Percentiles rank a stretch among this genome's conserved stretches.
Evolutionary conservation across 2,888 invertebrate species (phyloP).

Genomic region (Netelia fuscicornis): DNA sequence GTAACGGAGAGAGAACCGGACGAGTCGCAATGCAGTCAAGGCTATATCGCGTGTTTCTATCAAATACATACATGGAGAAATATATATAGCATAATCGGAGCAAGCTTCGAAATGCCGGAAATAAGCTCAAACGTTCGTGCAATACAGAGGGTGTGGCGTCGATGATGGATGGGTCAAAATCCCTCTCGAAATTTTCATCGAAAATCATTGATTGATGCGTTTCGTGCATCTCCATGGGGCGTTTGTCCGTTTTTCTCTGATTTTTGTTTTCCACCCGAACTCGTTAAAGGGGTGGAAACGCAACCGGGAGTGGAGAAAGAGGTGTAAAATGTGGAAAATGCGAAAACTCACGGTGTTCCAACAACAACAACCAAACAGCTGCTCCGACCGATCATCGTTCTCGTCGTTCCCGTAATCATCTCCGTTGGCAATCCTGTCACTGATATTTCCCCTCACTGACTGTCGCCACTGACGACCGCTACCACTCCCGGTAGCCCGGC

Average conservation of each 20-base stretch:
- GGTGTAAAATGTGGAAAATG: neutral
- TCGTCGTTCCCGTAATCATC: constrained; percentile 41
- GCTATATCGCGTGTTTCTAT: constrained; percentile 28
- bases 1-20: constrained; percentile 41
- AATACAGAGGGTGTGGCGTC: constrained; percentile 12
- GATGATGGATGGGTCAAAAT: constrained; percentile 46
- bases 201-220: constrained; percentile 59
- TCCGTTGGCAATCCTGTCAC: constrained; percentile 25
- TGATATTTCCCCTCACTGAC: constrained; percentile 12
- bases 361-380: constrained; percentile 71
- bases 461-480: constrained; percentile 41
- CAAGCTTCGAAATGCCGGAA: constrained; percentile 44
- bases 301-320: neutral
- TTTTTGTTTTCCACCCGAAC: neutral
- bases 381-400: constrained; percentile 49
- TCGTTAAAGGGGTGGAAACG: neutral
- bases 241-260: neutral
- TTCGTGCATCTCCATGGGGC: too few relatives aligned
- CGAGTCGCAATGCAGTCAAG: constrained; percentile 55
- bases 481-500: constrained; percentile 71
- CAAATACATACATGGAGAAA: constrained; percentile 8
- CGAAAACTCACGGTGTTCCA: constrained; percentile 75
- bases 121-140: constrained; percentile 48
- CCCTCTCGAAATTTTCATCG: constrained; percentile 34
- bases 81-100: constrained; percentile 6